Evolutionary conservation across 35 echinoderm and acorn worm genomes (phyloP).

Genomic region (Heliocidaris erythrogramma): DNA sequence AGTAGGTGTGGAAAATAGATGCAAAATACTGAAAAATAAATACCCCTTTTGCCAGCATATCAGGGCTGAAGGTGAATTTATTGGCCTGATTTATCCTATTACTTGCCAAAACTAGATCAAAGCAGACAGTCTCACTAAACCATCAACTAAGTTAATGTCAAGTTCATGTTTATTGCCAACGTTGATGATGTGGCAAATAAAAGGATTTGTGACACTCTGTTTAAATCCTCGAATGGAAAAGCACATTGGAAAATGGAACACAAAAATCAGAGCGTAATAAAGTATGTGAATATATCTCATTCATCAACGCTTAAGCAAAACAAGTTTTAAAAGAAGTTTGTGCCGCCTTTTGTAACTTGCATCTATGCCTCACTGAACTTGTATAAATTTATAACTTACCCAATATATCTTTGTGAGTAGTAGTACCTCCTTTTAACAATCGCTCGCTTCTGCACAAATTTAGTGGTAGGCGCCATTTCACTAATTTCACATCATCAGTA

Average conservation of each 20-base stretch:
- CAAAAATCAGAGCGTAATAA: no score
- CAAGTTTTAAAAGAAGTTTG: no score
- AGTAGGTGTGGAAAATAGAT: no score
- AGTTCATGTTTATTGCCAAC: not conserved
- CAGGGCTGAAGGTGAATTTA: not conserved
- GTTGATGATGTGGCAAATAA: no score
- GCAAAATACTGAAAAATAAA: not conserved
- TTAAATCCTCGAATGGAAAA: not conserved
- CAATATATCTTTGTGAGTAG: slow-evolving; percentile 7
- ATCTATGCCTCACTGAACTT: no score
- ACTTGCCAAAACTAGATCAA: not conserved
- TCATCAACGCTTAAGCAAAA: no score
- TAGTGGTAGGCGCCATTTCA: not conserved
- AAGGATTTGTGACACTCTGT: not conserved
- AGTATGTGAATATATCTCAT: no score
- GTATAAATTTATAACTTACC: not conserved
- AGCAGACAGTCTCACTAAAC: not conserved
- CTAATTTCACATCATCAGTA: not conserved
- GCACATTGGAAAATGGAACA: not conserved
- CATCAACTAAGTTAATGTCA: not conserved
- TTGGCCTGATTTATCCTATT: not conserved
- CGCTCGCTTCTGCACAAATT: slow-evolving; percentile 20
- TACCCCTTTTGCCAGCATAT: not conserved
- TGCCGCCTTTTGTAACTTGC: no score
- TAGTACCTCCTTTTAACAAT: slow-evolving; percentile 27